phyloP scores from a whole-genome alignment of 2,888 invertebrate genomes.

The Dicranocentrus wangi region DNA sequence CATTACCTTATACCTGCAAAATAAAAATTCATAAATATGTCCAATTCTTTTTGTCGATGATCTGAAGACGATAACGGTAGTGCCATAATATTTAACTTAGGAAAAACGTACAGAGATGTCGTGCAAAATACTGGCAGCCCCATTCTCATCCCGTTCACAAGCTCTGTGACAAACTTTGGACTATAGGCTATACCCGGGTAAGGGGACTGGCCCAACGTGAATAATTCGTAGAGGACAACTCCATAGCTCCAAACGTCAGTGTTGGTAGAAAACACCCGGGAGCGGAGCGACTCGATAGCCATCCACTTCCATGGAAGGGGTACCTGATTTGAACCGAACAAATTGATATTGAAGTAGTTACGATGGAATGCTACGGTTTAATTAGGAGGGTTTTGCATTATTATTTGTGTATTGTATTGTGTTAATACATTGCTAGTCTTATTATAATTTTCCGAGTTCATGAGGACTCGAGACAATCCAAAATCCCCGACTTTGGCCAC shows the following conservation, averaged over 20 bases:
- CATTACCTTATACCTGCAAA: conserved; percentile 60
- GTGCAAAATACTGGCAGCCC: conserved; percentile 52
- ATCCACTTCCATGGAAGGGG: conserved; percentile 68
- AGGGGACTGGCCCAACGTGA: conserved; percentile 53
- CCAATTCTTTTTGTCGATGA: too few relatives aligned
- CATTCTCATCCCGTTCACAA: conserved; percentile 60
- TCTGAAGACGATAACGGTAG: too few relatives aligned
- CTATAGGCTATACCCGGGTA: conserved; percentile 58
- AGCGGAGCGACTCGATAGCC: conserved; percentile 55
- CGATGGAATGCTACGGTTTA: neutral
- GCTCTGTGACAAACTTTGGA: conserved; percentile 53
- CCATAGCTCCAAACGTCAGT: conserved; percentile 60
- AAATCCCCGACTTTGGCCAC: conserved; percentile 67
- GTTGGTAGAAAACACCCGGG: conserved; percentile 14
- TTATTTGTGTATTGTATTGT: too few relatives aligned
- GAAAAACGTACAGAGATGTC: conserved; percentile 50
- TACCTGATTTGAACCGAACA: conserved; percentile 19
- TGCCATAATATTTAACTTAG: conserved; percentile 14
- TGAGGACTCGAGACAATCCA: conserved; percentile 56
- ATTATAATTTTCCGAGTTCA: conserved; percentile 63
- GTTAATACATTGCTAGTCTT: conserved; percentile 61
- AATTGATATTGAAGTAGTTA: neutral
- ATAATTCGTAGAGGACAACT: conserved; percentile 41
- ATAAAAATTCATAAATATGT: neutral
- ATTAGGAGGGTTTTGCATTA: neutral